A percentile compares a stretch with the other conserved stretches of the same genome.
phyloP scores from a whole-genome alignment of 2,888 invertebrate genomes.

The Eupithecia centaureata region DNA sequence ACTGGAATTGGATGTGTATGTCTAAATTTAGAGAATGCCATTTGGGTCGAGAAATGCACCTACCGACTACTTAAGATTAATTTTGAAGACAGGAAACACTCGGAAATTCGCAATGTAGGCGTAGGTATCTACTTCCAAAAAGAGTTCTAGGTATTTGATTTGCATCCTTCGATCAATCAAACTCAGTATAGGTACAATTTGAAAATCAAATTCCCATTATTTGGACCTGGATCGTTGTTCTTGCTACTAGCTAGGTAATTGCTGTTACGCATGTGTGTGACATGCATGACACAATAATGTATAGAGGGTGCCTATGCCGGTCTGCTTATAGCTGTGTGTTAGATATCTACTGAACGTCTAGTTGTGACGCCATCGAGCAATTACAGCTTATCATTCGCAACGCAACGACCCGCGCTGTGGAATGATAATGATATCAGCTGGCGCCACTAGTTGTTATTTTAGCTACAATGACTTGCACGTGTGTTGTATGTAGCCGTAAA shows the following conservation, averaged over 20 bases:
- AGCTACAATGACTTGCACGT: conserved; percentile 50
- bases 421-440: conserved; percentile 59
- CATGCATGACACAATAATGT: background rate
- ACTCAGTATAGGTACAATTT: no score
- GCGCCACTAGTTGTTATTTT: conserved; percentile 57
- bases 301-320: background rate
- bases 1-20: background rate
- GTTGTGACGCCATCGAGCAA: conserved; percentile 51
- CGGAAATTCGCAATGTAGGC: background rate
- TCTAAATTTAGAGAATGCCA: background rate
- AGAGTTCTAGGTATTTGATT: background rate
- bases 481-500: conserved; percentile 49
- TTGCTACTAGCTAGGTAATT: background rate
- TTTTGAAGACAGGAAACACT: background rate
- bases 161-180: background rate
- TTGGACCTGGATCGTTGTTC: background rate
- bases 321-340: background rate
- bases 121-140: background rate
- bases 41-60: background rate
- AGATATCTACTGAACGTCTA: background rate
- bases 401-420: conserved; percentile 57
- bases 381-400: conserved; percentile 52
- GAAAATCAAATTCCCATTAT: no score
- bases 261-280: background rate
- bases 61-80: background rate